Conservation (phyloP, 2,797 vertebrate species). For the Sebastes melanostomus region DNA sequence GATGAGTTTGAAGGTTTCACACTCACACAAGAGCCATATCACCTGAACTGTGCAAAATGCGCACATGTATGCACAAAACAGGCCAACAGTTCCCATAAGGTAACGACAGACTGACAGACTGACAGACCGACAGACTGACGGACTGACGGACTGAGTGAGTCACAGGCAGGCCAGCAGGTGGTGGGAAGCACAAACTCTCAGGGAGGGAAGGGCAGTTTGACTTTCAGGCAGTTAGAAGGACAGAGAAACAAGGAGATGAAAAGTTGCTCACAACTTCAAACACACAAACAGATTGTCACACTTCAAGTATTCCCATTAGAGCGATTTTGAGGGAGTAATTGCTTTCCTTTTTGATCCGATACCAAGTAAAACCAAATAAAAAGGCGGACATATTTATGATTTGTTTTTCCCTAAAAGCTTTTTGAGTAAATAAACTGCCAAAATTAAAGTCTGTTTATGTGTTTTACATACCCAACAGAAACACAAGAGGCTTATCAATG, state of each 20-base stretch:
- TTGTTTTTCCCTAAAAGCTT: neutral
- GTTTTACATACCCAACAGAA: neutral
- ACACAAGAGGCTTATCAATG: neutral
- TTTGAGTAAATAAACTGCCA: neutral
- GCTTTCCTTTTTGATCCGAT: constrained; percentile 1
- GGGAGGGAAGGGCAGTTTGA: constrained; percentile 24
- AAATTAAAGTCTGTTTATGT: neutral
- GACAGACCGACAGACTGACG: neutral
- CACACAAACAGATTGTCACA: neutral
- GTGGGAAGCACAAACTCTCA: constrained; percentile 27
- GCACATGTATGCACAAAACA: neutral
- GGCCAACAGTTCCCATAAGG: neutral
- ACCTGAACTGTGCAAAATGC: neutral
- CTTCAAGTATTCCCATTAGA: constrained; percentile 14
- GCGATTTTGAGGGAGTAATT: constrained; percentile 6
- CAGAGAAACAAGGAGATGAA: constrained; percentile 13
- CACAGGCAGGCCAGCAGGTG: constrained; percentile 29
- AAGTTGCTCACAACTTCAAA: constrained; percentile 3
- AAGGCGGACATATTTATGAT: neutral
- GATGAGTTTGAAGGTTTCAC: constrained; percentile 23
- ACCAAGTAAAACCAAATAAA: neutral
- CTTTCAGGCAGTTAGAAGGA: constrained; percentile 36
- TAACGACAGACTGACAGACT: neutral
- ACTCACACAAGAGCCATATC: neutral
- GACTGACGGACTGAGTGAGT: neutral